Conservation (phyloP, 2,113 vertebrate species). For the Microcebus griseorufus region DNA sequence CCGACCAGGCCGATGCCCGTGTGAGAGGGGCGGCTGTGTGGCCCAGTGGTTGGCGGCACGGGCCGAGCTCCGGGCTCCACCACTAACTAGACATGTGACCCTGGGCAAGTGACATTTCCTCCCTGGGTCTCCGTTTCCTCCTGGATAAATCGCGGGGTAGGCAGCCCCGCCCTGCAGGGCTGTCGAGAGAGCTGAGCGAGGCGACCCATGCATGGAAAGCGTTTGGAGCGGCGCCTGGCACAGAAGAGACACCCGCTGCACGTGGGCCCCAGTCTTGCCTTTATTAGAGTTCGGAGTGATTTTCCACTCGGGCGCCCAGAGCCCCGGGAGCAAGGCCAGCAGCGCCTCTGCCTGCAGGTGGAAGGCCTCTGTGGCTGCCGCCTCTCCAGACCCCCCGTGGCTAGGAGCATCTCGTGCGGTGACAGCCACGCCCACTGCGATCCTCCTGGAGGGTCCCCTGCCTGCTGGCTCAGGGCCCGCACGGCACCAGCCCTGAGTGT, state of each 20-base stretch:
- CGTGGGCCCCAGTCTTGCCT: rapidly evolving
- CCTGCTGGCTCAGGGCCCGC: rapidly evolving
- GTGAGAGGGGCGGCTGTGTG: rapidly evolving
- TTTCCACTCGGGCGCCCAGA: rapidly evolving
- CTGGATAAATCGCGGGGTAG: neutral
- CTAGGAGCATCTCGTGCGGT: rapidly evolving
- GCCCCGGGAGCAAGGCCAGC: rapidly evolving
- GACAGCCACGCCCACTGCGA: rapidly evolving
- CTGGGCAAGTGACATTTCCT: rapidly evolving
- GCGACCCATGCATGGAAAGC: rapidly evolving
- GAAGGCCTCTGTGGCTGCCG: rapidly evolving
- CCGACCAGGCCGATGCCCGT: neutral
- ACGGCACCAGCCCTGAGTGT: neutral
- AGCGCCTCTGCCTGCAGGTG: rapidly evolving
- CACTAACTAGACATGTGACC: neutral
- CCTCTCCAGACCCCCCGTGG: too few species aligned
- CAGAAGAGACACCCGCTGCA: rapidly evolving
- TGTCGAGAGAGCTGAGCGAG: neutral
- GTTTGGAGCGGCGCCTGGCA: rapidly evolving
- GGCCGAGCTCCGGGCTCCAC: neutral
- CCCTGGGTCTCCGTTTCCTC: neutral
- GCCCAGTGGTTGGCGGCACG: neutral
- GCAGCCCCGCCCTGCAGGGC: rapidly evolving
- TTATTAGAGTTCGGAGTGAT: neutral
- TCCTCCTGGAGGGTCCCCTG: rapidly evolving